A percentile compares a stretch with the other conserved stretches of the same genome.
Conservation (phyloP, 2,888 invertebrate species). For the Boloria euphrosyne region DNA sequence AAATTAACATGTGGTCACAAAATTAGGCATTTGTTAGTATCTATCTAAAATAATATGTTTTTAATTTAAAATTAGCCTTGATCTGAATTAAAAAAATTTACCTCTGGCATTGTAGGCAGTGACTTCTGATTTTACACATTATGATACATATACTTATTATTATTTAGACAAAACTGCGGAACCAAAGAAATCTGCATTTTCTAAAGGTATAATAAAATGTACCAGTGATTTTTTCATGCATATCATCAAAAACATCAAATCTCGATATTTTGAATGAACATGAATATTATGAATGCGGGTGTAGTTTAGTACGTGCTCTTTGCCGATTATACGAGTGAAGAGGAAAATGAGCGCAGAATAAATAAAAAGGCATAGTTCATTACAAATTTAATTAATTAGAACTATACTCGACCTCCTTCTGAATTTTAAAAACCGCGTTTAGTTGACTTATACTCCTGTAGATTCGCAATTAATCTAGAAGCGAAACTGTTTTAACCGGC, state of each 20-base stretch:
- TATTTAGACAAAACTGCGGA: too few species aligned
- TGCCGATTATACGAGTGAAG: conserved; percentile 4
- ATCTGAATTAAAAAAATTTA: too few species aligned
- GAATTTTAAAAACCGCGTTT: conserved; percentile 30
- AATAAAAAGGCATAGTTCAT: conserved; percentile 31
- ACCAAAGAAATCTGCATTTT: background rate
- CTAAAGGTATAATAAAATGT: background rate
- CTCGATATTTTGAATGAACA: conserved; percentile 11
- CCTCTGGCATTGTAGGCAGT: too few species aligned
- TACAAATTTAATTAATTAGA: conserved; percentile 32
- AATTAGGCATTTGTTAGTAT: too few species aligned
- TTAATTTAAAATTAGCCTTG: too few species aligned
- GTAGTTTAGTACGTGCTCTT: conserved; percentile 17
- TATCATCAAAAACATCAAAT: conserved; percentile 6
- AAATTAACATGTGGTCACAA: too few species aligned
- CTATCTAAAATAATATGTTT: too few species aligned
- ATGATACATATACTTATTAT: too few species aligned
- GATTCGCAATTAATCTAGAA: conserved; percentile 23
- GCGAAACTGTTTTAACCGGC: conserved; percentile 21
- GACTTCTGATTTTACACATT: too few species aligned
- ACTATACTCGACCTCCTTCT: conserved; percentile 32
- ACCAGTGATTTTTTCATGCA: background rate
- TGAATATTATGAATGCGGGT: conserved; percentile 13
- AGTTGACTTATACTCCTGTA: conserved; percentile 24
- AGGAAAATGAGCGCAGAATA: conserved; percentile 29